These are phyloP conservation scores for Dromiciops gliroides DNA, from an alignment of 2,113 vertebrate genomes.

Conservation along the genomic window DNA sequence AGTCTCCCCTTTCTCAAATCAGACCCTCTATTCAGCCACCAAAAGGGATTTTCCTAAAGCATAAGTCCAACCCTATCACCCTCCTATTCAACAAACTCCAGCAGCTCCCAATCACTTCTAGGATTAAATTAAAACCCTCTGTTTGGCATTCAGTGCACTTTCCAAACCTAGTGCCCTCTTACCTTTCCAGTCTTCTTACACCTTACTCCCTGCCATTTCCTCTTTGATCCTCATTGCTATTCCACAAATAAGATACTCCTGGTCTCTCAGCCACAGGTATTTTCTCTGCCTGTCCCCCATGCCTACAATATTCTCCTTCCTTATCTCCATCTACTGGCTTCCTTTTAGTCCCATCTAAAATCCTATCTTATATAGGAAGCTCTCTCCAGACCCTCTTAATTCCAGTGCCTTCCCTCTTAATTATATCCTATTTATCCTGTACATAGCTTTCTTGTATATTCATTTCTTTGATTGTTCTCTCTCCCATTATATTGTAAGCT, in stretches of 20 bases:
- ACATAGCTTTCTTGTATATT: neutral
- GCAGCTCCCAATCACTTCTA: neutral
- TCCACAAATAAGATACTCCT: neutral
- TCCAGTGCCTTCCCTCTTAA: neutral
- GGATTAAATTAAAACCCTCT: neutral
- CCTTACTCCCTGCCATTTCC: neutral
- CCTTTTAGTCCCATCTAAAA: neutral
- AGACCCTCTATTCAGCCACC: neutral
- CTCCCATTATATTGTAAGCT: neutral
- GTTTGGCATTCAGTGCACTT: neutral
- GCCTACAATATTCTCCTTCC: neutral
- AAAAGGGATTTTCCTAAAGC: neutral
- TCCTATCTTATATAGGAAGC: neutral
- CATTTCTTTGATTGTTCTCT: neutral
- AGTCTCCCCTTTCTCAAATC: neutral
- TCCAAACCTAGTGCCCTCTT: neutral
- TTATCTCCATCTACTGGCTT: neutral
- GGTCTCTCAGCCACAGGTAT: neutral
- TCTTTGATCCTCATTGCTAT: neutral
- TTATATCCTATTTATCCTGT: neutral
- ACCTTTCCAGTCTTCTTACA: neutral
- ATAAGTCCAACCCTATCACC: neutral
- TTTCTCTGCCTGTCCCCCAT: neutral
- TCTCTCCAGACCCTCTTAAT: neutral
- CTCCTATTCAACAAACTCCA: neutral